Evolutionary conservation across 2,797 vertebrate genomes (phyloP), one percentile per base, ranked within the genome.

Genomic region (Acanthiza pusilla): DNA sequence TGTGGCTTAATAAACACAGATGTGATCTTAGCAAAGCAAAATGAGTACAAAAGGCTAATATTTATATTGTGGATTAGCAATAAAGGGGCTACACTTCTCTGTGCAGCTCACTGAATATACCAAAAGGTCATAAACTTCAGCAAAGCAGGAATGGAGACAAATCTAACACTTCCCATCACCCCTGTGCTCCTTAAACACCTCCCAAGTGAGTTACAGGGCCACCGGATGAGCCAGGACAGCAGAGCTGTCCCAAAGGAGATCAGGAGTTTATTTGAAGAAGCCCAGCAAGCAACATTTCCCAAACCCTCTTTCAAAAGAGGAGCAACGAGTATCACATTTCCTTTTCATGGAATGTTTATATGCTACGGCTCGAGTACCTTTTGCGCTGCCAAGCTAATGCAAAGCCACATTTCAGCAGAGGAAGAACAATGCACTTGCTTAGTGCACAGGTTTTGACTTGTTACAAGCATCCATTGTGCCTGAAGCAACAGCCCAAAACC

Each of bases 341-440:
- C 68, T 89, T 84, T 43, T 47, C 90, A 92, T 2, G 5, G 55
- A 84, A 94, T 91, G 63, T 94, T 86, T 95, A 93, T 93, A 88
- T 10, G 16, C 81, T 45, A 65, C 43, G 36, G 77, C 55, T 30
- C 0, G 1, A 78, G 54, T 38, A 68, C 67, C 60, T 85, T 92
- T 86, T 65, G 73, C 1, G 0, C 36, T 57, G 81, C 43, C 67
- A 92, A 92, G 20, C 65, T 71, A 93, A 91, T 22, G n/a, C 61
- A 73, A 74, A 80, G 25, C 43, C 68, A 45, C 66, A 60, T 81
- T 91, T 68, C 63, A 93, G 48, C 43, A 67, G 34, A 67, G 60
- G 57, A 92, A 82, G 77, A 85, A 91, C 36, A 61, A 72, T 21
- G 74, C 0, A 4, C 18, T 91, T 76, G 54, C 61, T 78, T n/a